Evolutionary conservation across 1,140 invertebrate species (phyloP), one percentile per base, ranked within the genome.

Genomic region (Camponotus vicinus): DNA sequence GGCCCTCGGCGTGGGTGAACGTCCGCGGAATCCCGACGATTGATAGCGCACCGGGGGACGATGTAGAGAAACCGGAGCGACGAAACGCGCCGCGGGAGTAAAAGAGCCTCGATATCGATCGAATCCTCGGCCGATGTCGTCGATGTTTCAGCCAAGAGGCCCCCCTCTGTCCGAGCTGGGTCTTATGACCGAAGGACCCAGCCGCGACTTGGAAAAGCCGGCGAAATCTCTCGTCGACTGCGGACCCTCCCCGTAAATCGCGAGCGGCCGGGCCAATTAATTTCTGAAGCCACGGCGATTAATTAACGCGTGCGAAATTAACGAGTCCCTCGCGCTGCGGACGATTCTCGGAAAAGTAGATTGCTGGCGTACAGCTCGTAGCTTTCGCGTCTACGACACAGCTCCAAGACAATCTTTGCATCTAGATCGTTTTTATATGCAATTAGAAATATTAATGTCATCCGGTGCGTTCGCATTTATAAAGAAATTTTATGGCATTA

Each of bases 1-100:
- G 88, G 45, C 79, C 82, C 63, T 57, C 66, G 86, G 88, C 86
- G 91, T 91, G 90, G 91, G 90, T 88, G 91, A 91, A 90, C 79
- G 84, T 73, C 85, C 63, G 34, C 40, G 79, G 76, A 69, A 64
- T 37, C 37, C 67, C 80, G 88, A 91, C 91, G 91, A 91, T 91
- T 91, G 89, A 91, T 91, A 89, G 90, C 67, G 77, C 66, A 34
- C 55, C 32, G 86, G 9, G 37, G 71, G 3, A 85, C 86, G 88
- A 90, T 88, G 66, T 66, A 82, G 80, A 87, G 76, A 63, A 90
- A 70, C 45, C 21, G 27, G 66, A 59, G 69, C 34, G 18, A 85
- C 83, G 49, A 21, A 21, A 21, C 21, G 21, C 21, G 34, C 45
- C 57, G 64, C 57, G 82, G 82, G 83, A 89, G 79, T 84, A 89